Evolutionary conservation across 1,140 invertebrate genomes (phyloP).

Genomic region (Orius insidiosus): DNA sequence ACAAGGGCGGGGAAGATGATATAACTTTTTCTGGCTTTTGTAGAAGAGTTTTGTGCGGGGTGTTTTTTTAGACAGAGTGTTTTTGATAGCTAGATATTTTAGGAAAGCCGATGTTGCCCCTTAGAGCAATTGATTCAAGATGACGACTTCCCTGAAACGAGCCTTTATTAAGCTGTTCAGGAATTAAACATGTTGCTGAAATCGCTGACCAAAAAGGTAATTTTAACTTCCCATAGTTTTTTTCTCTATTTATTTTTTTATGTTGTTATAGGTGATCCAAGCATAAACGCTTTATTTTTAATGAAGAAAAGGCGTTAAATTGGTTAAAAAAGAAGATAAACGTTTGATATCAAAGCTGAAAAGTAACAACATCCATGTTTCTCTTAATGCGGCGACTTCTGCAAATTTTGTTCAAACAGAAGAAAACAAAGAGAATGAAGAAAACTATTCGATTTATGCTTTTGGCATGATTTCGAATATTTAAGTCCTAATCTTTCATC

Average conservation of each 20-base stretch:
- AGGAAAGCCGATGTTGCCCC: conserved; percentile 24
- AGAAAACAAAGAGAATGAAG: conserved; percentile 31
- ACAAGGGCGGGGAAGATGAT: no score
- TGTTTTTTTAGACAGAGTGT: no score
- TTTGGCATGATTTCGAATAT: conserved; percentile 50
- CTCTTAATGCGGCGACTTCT: conserved; percentile 42
- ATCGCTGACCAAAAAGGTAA: conserved; percentile 46
- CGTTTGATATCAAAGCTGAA: conserved; percentile 43
- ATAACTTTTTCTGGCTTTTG: no score
- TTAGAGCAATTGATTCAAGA: conserved; percentile 48
- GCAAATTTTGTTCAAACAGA: conserved; percentile 49
- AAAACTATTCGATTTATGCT: conserved; percentile 45
- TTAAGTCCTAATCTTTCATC: conserved; percentile 41
- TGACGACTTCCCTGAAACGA: conserved; percentile 38
- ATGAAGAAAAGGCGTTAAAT: conserved; percentile 50
- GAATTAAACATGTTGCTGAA: conserved; percentile 24
- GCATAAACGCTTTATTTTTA: conserved; percentile 57
- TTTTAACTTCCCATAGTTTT: background rate
- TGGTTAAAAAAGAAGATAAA: conserved; percentile 55
- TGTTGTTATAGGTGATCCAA: conserved; percentile 33
- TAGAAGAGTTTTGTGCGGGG: no score
- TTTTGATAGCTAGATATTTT: conserved; percentile 26
- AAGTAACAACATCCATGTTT: conserved; percentile 49
- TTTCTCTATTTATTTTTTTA: conserved; percentile 1
- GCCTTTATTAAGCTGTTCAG: conserved; percentile 26